These are phyloP conservation scores for Astropecten irregularis DNA, from an alignment of 53 echinoderm and acorn worm species.

Conservation along the genomic window DNA sequence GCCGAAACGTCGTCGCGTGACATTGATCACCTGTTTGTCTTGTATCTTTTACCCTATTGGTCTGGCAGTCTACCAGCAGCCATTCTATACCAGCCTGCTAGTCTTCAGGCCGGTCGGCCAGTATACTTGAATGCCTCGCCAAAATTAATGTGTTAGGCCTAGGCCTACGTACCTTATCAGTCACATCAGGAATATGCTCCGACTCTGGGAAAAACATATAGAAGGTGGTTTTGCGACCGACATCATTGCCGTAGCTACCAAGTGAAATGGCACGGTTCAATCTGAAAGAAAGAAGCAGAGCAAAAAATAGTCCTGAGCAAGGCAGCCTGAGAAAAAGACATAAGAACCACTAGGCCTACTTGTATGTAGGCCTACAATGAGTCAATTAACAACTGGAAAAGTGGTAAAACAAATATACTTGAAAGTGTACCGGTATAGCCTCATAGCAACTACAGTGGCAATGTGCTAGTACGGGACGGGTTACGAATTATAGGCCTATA, in stretches of 20 bases:
- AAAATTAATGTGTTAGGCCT: neutral
- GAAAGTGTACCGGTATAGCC: neutral
- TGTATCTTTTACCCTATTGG: too few species aligned
- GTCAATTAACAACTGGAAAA: neutral
- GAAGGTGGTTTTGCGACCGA: conserved; percentile 87
- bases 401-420: neutral
- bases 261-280: conserved; percentile 86
- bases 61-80: too few species aligned
- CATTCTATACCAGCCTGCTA: too few species aligned
- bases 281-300: conserved; percentile 32
- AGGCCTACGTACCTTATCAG: conserved; percentile 60
- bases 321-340: neutral
- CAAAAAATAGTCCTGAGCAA: neutral
- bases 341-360: neutral
- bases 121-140: too few species aligned
- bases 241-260: conserved; percentile 75
- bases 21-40: too few species aligned
- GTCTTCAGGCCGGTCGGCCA: too few species aligned
- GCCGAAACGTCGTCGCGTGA: too few species aligned
- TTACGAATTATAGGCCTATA: too few species aligned
- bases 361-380: too few species aligned
- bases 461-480: too few species aligned
- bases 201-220: conserved; percentile 98
- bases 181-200: conserved; percentile 80
- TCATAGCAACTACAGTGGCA: neutral